Base-by-base conservation (phyloP, 2,888 invertebrate species). In the Heliconius ethilla region DNA sequence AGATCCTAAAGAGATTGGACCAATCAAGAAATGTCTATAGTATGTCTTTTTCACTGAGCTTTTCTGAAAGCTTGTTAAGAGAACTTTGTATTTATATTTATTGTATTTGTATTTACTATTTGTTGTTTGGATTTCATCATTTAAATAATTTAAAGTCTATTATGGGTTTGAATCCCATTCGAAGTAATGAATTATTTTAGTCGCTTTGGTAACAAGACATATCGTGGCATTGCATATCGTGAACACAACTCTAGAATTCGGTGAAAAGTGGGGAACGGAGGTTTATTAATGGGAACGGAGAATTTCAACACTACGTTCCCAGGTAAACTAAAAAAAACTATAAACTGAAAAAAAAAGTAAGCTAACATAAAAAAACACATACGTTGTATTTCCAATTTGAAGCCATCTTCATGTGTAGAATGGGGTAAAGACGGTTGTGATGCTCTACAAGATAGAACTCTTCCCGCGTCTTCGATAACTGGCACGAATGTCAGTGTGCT, bases 301-400 rank as follows among this genome's bases (percentile, higher is more conserved):
- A 18, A 0, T 51, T 6, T 51, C 2, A 51, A 0, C 51, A 51
- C 18, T 2, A 51, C 18, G 5, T 51, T 18, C 51, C 51, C 51
- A 45, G 45, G 5, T 33, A 33, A 33, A 0, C 33, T 33, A 33
- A 33, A 33, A 29, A 33, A 33, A 33, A 7, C 7, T 33, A 0
- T 7, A 51, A 51, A 51, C 51, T 18, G 3, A 51, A 51, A 51
- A 27, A 51, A 18, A 51, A 51, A 18, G 51, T 51, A 51, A 51
- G 51, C 7, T 40, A 69, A 25, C n/a, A 70, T 2, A 3, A 45
- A 11, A 65, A 70, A 86, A 96, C n/a, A 85, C 96, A 95, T 87
- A 96, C 96, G 96, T 85, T 96, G 95, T 86, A 96, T 96, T 86
- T 96, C 95, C 90, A 96, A 95, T 86, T 95, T 95, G 95, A 96